Conservation (phyloP, 2,888 invertebrate species). For the Euphydryas editha region DNA sequence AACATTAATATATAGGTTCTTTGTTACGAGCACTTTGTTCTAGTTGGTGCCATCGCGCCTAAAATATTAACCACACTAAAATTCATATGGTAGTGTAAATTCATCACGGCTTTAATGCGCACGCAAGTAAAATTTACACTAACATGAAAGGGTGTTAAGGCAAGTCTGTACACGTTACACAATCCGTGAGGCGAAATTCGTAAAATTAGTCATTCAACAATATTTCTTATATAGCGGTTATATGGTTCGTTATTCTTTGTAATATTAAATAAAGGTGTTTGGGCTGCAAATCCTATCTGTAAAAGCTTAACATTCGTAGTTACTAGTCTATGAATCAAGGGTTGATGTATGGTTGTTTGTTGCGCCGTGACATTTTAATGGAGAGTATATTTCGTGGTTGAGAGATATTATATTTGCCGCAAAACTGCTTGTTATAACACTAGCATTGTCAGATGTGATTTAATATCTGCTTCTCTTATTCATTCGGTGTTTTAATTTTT, state of each 20-base stretch:
- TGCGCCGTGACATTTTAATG: constrained; percentile 48
- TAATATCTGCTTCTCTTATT: constrained; percentile 48
- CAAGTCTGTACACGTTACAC: constrained; percentile 24
- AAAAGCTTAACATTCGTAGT: constrained; percentile 36
- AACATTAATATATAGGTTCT: not conserved
- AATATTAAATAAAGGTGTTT: constrained; percentile 18
- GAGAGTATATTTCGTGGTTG: constrained; percentile 61
- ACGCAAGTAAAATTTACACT: constrained; percentile 37
- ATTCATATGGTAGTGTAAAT: constrained; percentile 26
- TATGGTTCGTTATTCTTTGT: constrained; percentile 15
- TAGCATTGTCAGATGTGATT: constrained; percentile 62
- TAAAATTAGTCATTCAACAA: not conserved
- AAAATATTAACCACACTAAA: constrained; percentile 20
- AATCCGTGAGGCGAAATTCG: constrained; percentile 26
- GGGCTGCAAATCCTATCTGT: constrained; percentile 28
- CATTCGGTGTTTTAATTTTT: constrained; percentile 33
- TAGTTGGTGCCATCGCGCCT: constrained; percentile 10
- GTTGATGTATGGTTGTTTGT: constrained; percentile 42
- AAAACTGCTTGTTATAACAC: constrained; percentile 52
- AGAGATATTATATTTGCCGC: constrained; percentile 62
- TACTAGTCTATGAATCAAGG: constrained; percentile 43
- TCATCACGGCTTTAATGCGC: constrained; percentile 34
- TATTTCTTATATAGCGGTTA: not conserved
- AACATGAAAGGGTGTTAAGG: constrained; percentile 34
- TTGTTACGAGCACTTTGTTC: constrained; percentile 6